These are phyloP conservation scores for Pelobates cultripes DNA, from an alignment of 2,797 vertebrate genomes.

Conservation along the genomic window DNA sequence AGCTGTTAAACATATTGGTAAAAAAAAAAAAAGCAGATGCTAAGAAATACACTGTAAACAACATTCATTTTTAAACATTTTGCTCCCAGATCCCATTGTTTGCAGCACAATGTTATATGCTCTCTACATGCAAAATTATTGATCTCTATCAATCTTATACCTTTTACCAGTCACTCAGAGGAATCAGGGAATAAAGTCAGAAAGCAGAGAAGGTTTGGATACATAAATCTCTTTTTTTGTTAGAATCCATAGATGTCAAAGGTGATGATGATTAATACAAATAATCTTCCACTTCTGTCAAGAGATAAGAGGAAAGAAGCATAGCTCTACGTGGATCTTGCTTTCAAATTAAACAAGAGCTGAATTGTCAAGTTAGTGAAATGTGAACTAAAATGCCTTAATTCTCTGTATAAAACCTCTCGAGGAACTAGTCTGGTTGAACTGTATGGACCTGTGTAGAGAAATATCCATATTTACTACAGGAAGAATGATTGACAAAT, in stretches of 20 bases:
- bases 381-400: conserved; percentile 8
- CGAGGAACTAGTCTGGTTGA: too few species aligned
- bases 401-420: not conserved
- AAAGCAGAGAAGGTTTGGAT: conserved; percentile 25
- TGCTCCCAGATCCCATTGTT: conserved; percentile 7
- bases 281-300: conserved; percentile 46
- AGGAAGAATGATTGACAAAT: too few species aligned
- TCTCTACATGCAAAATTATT: conserved; percentile 13
- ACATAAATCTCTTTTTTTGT: conserved; percentile 35
- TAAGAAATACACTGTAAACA: not conserved
- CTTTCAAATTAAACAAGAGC: conserved; percentile 40
- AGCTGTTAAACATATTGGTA: not conserved
- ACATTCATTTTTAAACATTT: not conserved
- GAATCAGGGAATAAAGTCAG: conserved; percentile 19
- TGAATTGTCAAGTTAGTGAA: conserved; percentile 20
- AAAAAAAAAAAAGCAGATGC: not conserved
- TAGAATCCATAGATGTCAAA: conserved; percentile 37
- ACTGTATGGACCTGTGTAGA: too few species aligned
- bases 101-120: not conserved
- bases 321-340: conserved; percentile 28
- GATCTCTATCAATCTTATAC: conserved; percentile 35
- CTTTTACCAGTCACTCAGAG: conserved; percentile 23
- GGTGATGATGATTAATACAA: conserved; percentile 51
- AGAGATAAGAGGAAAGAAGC: conserved; percentile 38
- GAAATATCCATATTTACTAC: too few species aligned